Evolutionary conservation across 1,140 invertebrate species (phyloP), one percentile per base, ranked within the genome.

Genomic region (Atopsyche davidsoni): DNA sequence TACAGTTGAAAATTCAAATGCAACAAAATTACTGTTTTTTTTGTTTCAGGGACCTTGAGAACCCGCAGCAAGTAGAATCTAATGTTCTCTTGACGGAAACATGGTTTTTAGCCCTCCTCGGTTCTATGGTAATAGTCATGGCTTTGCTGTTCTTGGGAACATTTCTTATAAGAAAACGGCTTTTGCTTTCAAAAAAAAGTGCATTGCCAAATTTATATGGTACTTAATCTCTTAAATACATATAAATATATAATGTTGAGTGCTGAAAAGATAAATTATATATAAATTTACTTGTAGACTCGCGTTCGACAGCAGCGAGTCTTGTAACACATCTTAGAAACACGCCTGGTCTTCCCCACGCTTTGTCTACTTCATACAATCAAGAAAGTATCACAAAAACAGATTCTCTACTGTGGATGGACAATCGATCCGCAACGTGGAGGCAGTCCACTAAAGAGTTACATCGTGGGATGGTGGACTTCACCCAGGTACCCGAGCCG

Each of bases 61-160:
- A 55, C 36, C 53, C 53, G 0, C 52, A 70, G 24, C 72, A 70
- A 61, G 67, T 75, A 51, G 70, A 72, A 17, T 65, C 70, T 34
- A 73, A 72, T 23, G 78, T 79, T 60, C 77, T 80, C 52, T 69
- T 80, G 47, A 76, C 78, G 45, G 80, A 86, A 68, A 81, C 83
- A 4, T 89, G 86, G 86, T 88, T 89, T 69, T 81, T 88, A 60
- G 80, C 82, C 23, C 73, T 86, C 23, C 75, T 88, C 32, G 83
- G 83, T 38, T 81, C 81, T 39, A 82, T 86, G 62, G 72, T 87
- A 16, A 78, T 83, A 58, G 75, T 87, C 17, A 81, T 87, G 70
- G 72, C 86, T 18, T 77, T 85, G 43, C 72, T 87, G 39, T 83
- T 89, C 65, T 77, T 79, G 50, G 79, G 79, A 23, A 81, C 81